Percentiles rank a stretch among this genome's conserved stretches.
Conservation (phyloP, 2,797 vertebrate species). For the Pipistrellus nathusii region DNA sequence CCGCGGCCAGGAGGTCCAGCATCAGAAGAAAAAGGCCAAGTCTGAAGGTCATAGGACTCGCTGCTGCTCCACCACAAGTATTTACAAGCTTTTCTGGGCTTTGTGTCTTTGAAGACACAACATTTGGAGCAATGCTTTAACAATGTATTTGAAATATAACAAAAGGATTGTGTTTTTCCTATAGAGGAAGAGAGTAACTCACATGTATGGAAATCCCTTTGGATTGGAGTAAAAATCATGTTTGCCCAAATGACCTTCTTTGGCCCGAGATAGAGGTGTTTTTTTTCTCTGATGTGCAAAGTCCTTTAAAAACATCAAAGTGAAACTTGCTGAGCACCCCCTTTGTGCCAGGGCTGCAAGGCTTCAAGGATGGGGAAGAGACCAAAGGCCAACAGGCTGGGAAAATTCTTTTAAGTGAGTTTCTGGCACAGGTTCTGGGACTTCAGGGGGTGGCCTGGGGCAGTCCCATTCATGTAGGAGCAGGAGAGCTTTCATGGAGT, state of each 20-base stretch:
- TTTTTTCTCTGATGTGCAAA: not conserved
- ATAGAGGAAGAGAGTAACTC: not conserved
- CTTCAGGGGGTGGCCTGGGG: not conserved
- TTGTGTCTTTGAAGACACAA: conserved; percentile 39
- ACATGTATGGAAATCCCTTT: not conserved
- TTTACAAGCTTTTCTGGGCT: not conserved
- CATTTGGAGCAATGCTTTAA: conserved; percentile 47
- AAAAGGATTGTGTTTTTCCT: not conserved
- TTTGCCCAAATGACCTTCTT: not conserved
- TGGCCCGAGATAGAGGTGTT: not conserved
- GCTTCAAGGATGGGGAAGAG: not conserved
- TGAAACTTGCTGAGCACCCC: not conserved
- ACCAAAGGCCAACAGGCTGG: not conserved
- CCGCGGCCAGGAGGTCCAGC: not conserved
- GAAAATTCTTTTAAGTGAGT: not conserved
- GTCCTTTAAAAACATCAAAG: not conserved
- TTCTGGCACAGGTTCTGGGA: not conserved
- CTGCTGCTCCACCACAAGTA: not conserved
- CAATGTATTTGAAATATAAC: not conserved
- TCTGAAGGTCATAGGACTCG: not conserved
- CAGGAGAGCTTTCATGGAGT: not conserved
- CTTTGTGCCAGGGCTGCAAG: not conserved
- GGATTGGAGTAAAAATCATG: not conserved
- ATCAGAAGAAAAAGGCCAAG: not conserved
- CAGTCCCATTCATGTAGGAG: not conserved